Evolutionary conservation across 2,113 vertebrate species (phyloP), one percentile per base, ranked within the genome.

Genomic region (Salminus brasiliensis): DNA sequence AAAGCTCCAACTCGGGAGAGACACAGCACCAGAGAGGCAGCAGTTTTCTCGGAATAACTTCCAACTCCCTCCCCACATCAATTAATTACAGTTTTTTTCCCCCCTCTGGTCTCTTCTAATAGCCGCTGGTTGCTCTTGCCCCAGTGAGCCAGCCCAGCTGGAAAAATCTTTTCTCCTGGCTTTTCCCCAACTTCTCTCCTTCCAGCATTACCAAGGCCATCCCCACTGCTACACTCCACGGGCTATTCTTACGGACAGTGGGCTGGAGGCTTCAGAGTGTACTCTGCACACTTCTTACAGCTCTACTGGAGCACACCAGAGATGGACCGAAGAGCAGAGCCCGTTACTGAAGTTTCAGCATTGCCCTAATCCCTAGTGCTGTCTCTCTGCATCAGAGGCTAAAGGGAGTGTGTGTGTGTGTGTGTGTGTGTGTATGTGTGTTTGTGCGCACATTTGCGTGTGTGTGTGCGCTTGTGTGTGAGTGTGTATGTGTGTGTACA

Each of bases 1-100:
- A n/a, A 90, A 79, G 47, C 92, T 52, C 92, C 91, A 93, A 92
- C 93, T 91, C 90, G 91, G 91, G 92, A 60, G 70, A 69, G 62
- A 80, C 89, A 90, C 93, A 93, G 92, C 89, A 62, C 55, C 70
- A 72, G 73, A 32, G 23, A 67, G 49, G 70, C 41, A 34, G 32
- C 55, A 60, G 62, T 68, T 63, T 63, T 45, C 60, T 81, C 79
- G 62, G 49, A 34, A 74, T 34, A n/a, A 7, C 5, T 25, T n/a
- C n/a, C 70, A 71, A 25, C 39, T 34, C 73, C 43, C 72, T 63
- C 27, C 18, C 55, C 52, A 45, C 2, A 2, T 47, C 66, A 66
- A 59, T 34, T 7, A 66, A 66, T 65, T 49, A 5, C n/a, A 36
- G 47, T 43, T 45, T 27, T 11, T 60, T n/a, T n/a, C n/a, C n/a